These are phyloP conservation scores for Drosophila auraria DNA, from an alignment of 1,140 invertebrate genomes.

Conservation along the genomic window DNA sequence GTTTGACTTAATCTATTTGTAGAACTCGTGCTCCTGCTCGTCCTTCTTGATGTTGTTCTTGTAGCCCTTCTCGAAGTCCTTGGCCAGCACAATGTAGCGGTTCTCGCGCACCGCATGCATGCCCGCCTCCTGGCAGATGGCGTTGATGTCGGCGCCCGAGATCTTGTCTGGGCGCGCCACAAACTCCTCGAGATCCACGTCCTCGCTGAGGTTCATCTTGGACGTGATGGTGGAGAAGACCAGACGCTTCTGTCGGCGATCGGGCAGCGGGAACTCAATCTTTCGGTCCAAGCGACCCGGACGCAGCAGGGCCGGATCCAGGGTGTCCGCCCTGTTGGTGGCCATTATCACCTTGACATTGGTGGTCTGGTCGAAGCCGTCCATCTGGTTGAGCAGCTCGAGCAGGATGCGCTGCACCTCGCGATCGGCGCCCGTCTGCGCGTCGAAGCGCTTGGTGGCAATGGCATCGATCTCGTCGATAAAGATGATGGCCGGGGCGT, in stretches of 20 bases:
- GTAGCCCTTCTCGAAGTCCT: conserved; percentile 99
- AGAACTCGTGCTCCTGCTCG: conserved; percentile 99
- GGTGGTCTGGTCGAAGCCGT: conserved; percentile 99
- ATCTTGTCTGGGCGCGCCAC: conserved; percentile 99
- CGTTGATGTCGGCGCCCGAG: conserved; percentile 99
- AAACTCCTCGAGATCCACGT: conserved; percentile 99
- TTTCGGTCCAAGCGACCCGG: conserved; percentile 99
- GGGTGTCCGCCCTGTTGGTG: conserved; percentile 97
- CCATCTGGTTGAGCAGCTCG: conserved; percentile 99
- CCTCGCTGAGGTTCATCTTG: conserved; percentile 99
- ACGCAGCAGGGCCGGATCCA: conserved; percentile 98
- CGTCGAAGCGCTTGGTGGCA: conserved; percentile 99
- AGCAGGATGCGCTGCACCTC: conserved; percentile 99
- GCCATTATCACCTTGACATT: conserved; percentile 99
- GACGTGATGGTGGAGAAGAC: conserved; percentile 99
- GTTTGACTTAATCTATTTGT: conserved; percentile 91
- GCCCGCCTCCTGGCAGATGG: conserved; percentile 99
- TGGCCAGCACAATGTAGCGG: conserved; percentile 96
- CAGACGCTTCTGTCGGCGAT: conserved; percentile 98
- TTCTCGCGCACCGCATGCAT: conserved; percentile 99
- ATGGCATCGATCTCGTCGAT: conserved; percentile 99
- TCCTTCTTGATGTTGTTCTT: conserved; percentile 99
- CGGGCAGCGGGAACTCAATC: conserved; percentile 99
- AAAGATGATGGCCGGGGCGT: conserved; percentile 99
- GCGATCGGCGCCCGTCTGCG: conserved; percentile 99